Evolutionary conservation across 2,113 vertebrate genomes (phyloP).

Genomic region (Lepus americanus): DNA sequence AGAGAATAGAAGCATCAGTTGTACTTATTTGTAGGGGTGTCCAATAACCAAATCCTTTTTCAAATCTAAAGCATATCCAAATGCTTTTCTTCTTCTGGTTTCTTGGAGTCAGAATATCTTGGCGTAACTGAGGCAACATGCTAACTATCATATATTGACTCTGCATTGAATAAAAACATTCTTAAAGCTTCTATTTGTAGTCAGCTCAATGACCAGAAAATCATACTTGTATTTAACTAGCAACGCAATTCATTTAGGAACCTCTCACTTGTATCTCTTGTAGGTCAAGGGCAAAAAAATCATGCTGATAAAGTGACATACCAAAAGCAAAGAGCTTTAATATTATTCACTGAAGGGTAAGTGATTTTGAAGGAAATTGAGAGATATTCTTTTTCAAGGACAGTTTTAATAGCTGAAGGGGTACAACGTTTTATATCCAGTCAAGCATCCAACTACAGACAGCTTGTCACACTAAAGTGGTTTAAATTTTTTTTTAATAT

Average conservation of each 20-base stretch:
- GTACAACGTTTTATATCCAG: conserved; percentile 60
- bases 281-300: conserved; percentile 69
- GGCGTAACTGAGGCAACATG: not conserved
- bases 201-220: conserved; percentile 20
- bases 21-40: not conserved
- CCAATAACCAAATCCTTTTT: not conserved
- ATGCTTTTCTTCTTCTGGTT: not conserved
- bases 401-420: conserved; percentile 76
- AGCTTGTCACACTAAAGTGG: conserved; percentile 64
- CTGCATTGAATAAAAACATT: conserved; percentile 32
- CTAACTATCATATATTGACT: not conserved
- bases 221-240: conserved; percentile 7
- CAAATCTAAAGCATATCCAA: not conserved
- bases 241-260: conserved; percentile 36
- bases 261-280: conserved; percentile 40
- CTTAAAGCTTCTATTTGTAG: not conserved
- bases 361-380: conserved; percentile 76
- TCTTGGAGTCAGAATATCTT: not conserved
- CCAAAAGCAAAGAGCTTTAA: conserved; percentile 72
- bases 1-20: not conserved
- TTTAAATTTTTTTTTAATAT: conserved; percentile 15
- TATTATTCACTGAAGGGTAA: conserved; percentile 64
- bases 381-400: conserved; percentile 76
- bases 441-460: conserved; percentile 45
- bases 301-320: conserved; percentile 65